Percentiles rank a stretch among this genome's conserved stretches.
These are phyloP conservation scores for Pipistrellus nathusii DNA, from an alignment of 2,797 vertebrate species.

Conservation along the genomic window DNA sequence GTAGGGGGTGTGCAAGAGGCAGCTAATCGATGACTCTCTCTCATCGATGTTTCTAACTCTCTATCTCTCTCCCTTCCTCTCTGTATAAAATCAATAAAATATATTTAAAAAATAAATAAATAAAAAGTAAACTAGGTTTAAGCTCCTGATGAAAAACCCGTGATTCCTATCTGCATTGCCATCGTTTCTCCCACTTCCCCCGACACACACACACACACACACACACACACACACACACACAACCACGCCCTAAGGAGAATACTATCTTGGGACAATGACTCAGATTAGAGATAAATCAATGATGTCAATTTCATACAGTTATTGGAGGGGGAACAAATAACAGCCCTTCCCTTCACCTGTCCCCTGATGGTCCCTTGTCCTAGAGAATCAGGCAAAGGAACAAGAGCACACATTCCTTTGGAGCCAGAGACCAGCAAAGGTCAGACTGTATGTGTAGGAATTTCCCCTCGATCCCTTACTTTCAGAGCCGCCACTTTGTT, in stretches of 20 bases:
- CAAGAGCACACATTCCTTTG: not conserved
- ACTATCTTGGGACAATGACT: not conserved
- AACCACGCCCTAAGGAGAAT: not conserved
- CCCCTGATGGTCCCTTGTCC: not conserved
- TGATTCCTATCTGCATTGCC: not conserved
- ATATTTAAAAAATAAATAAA: no score
- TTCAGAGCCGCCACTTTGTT: not conserved
- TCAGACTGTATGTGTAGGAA: not conserved
- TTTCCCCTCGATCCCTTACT: conserved; percentile 55
- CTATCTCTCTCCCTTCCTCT: no score
- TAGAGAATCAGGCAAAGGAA: not conserved
- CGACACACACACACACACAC: no score
- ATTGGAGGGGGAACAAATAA: not conserved
- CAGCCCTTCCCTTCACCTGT: not conserved
- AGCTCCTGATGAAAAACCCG: not conserved
- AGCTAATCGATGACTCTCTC: no score
- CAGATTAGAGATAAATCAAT: not conserved
- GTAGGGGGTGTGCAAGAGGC: no score
- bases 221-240: no score
- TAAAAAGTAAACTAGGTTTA: not conserved
- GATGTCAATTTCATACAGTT: not conserved
- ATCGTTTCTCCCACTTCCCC: no score
- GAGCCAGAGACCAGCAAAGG: not conserved
- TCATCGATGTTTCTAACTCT: no score
- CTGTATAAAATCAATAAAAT: no score